Percentiles rank a stretch among this genome's conserved stretches.
Conservation (phyloP, 2,797 vertebrate species). For the Periophthalmus magnuspinnatus region DNA sequence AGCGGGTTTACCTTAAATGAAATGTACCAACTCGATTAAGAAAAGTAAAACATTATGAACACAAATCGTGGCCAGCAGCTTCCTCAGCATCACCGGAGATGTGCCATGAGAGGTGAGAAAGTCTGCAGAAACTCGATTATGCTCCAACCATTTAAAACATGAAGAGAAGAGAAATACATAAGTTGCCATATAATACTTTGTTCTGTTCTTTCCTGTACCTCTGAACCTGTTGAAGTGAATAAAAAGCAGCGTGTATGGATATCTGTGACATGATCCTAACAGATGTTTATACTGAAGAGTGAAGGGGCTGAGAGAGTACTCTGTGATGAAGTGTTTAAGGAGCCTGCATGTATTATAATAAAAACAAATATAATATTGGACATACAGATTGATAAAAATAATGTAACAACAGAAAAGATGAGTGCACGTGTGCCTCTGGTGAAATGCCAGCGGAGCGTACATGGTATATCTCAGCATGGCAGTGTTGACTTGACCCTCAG, state of each 20-base stretch:
- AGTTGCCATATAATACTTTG: background rate
- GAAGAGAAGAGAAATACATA: background rate
- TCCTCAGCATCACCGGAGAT: background rate
- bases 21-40: no score
- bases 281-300: no score
- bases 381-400: background rate
- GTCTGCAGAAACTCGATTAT: no score
- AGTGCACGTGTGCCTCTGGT: background rate
- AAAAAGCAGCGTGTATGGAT: background rate
- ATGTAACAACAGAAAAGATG: background rate
- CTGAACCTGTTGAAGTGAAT: background rate
- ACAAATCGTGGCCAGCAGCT: no score
- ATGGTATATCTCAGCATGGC: conserved; percentile 15
- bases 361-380: no score
- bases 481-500: conserved; percentile 14
- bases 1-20: no score
- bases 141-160: background rate
- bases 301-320: no score
- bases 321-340: no score
- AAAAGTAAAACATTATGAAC: no score
- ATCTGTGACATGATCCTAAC: no score
- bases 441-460: background rate
- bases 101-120: background rate
- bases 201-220: background rate
- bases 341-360: no score